Conservation (phyloP, 1,140 invertebrate genomes). For the Drosophila kepulauana region DNA sequence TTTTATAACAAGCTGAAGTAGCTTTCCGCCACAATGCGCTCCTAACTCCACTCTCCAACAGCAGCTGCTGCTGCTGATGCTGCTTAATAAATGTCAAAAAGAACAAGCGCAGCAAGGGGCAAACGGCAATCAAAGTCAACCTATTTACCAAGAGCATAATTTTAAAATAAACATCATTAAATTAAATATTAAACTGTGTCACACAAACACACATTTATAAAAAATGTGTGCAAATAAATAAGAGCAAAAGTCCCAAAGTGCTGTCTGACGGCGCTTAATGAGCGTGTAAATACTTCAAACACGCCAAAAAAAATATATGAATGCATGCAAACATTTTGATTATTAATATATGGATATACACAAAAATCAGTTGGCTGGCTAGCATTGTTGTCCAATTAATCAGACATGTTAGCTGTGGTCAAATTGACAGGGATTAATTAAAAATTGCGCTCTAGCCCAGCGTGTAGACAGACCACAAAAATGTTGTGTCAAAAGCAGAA, state of each 20-base stretch:
- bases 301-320: slow-evolving; percentile 42
- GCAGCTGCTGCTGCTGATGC: slow-evolving; percentile 20
- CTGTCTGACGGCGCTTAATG: slow-evolving; percentile 53
- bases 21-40: slow-evolving; percentile 29
- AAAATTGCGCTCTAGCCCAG: slow-evolving; percentile 54
- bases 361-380: slow-evolving; percentile 56
- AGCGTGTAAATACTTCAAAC: slow-evolving; percentile 58
- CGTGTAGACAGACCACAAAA: slow-evolving; percentile 6
- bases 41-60: too few species aligned
- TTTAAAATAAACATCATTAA: slow-evolving; percentile 53
- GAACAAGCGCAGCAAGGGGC: slow-evolving; percentile 1
- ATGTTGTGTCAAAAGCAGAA: slow-evolving; percentile 17
- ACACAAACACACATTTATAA: slow-evolving; percentile 5
- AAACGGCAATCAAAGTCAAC: slow-evolving; percentile 36
- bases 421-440: slow-evolving; percentile 72
- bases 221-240: slow-evolving; percentile 5
- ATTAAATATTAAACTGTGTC: neutral
- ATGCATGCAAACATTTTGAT: slow-evolving; percentile 63
- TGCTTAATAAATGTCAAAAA: slow-evolving; percentile 76
- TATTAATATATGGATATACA: slow-evolving; percentile 60
- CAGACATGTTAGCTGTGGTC: slow-evolving; percentile 50
- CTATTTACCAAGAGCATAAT: slow-evolving; percentile 42
- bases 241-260: slow-evolving; percentile 7
- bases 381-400: slow-evolving; percentile 75
- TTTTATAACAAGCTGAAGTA: slow-evolving; percentile 64